Base-by-base conservation (phyloP, 2,888 invertebrate species). In the Leucophenga montana region DNA sequence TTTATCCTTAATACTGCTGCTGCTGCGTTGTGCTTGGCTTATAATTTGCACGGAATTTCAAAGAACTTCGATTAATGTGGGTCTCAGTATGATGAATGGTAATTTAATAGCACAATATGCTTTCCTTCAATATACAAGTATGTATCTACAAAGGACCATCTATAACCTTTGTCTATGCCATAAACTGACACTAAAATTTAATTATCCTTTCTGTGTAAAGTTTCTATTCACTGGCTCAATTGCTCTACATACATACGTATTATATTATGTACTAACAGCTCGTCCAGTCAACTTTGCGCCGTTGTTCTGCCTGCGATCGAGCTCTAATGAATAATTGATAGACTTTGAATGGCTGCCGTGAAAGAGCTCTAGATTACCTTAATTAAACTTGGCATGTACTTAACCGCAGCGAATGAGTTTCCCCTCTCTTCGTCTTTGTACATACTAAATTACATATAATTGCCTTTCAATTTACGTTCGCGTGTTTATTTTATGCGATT, bases 391-490 rank as follows among this genome's bases (percentile, higher is more conserved):
- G 78, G 68, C 78, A 72, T 70, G 67, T 78, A 75, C 73, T 81
- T 76, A 80, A 70, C 70, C 74, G 62, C 67, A 67, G 70, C 73
- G 64, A 68, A 44, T 39, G 53, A 39, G 9, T 27, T 62, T 33
- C 72, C 70, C 68, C 69, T 79, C 69, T 71, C 77, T 31, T n/a
- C 16, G 39, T 54, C 56, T 27, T n/a, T 48, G 14, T 3, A 59
- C 27, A 73, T 78, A 78, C 70, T 75, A 78, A 82, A 82, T 82
- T 80, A 77, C 77, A 75, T 74, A 67, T 82, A 82, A 82, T 82
- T 82, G 78, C 73, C 84, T 77, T 82, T 82, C 83, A 82, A 84
- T 84, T 82, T 82, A 62, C 65, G 75, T 71, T 80, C 73, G 80
- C 80, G 83, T 81, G 80, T 66, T 31, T 22, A 27, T 27, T 39